phyloP scores from a whole-genome alignment of 2,888 invertebrate species.

The Cantharis rustica region DNA sequence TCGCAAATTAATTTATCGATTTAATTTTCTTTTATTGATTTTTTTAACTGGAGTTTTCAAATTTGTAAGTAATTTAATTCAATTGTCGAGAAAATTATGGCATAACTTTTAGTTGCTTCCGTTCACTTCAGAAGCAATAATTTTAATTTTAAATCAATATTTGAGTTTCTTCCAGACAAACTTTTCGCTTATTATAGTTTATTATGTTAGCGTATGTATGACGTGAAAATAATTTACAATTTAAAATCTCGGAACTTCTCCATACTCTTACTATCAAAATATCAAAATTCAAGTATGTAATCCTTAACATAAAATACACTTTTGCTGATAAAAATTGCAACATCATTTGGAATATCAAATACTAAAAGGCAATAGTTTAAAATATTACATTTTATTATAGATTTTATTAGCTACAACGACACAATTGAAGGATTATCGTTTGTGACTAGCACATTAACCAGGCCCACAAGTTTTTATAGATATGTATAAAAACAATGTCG shows the following conservation, averaged over 20 bases:
- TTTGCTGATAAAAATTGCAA: no score
- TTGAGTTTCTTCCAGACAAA: not conserved
- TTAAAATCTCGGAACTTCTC: not conserved
- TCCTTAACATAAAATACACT: no score
- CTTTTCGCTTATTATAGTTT: not conserved
- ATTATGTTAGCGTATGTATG: not conserved
- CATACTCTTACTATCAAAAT: not conserved
- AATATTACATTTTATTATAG: no score
- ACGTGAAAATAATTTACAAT: not conserved
- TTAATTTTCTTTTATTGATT: not conserved
- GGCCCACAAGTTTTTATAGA: no score
- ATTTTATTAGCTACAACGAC: no score
- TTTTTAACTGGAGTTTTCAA: not conserved
- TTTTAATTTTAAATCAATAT: not conserved
- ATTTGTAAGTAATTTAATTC: not conserved
- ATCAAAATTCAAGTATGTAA: no score
- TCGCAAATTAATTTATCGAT: slow-evolving; percentile 1
- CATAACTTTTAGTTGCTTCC: not conserved
- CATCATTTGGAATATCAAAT: no score
- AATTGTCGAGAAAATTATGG: not conserved
- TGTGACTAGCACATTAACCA: no score
- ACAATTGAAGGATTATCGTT: no score
- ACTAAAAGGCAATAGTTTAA: no score
- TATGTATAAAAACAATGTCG: no score
- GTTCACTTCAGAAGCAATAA: not conserved